These are phyloP conservation scores for Phyto melanocephala DNA, from an alignment of 2,888 invertebrate species.

Conservation along the genomic window DNA sequence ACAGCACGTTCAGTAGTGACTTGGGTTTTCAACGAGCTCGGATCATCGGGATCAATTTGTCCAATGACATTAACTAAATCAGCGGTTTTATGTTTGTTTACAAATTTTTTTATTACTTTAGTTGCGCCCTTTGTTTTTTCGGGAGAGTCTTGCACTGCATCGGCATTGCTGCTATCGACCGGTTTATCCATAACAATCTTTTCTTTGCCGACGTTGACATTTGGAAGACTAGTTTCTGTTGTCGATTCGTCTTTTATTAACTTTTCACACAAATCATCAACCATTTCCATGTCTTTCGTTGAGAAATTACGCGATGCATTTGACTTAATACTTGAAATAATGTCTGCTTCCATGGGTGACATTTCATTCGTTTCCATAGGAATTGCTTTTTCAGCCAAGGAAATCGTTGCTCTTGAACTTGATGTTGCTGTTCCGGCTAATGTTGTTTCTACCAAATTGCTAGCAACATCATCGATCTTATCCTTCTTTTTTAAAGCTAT, in stretches of 20 bases:
- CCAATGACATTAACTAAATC: slow-evolving; percentile 77
- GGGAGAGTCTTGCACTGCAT: slow-evolving; percentile 74
- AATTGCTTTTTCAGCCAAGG: slow-evolving; percentile 51
- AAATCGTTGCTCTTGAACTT: slow-evolving; percentile 37
- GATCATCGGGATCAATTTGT: slow-evolving; percentile 64
- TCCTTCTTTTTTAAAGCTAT: slow-evolving; percentile 85
- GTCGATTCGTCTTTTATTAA: slow-evolving; percentile 68
- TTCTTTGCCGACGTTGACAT: slow-evolving; percentile 39
- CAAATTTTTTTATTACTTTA: slow-evolving; percentile 78
- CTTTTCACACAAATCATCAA: slow-evolving; percentile 76
- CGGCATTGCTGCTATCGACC: slow-evolving; percentile 71
- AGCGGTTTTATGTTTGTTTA: slow-evolving; percentile 78
- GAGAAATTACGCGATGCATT: slow-evolving; percentile 68
- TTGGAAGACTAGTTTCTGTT: neutral
- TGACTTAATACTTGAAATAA: slow-evolving; percentile 27
- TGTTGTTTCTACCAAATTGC: slow-evolving; percentile 67
- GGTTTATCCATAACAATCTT: slow-evolving; percentile 40
- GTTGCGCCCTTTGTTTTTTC: slow-evolving; percentile 76
- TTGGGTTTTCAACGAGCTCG: slow-evolving; percentile 11
- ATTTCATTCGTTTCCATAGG: slow-evolving; percentile 73
- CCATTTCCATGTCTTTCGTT: slow-evolving; percentile 72
- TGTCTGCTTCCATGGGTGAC: slow-evolving; percentile 68
- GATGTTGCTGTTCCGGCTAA: slow-evolving; percentile 54
- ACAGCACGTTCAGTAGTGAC: neutral
- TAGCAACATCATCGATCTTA: slow-evolving; percentile 76